A percentile compares a stretch with the other conserved stretches of the same genome.
These are phyloP conservation scores for Agrilus biguttatus DNA, from an alignment of 2,888 invertebrate genomes.

Conservation along the genomic window DNA sequence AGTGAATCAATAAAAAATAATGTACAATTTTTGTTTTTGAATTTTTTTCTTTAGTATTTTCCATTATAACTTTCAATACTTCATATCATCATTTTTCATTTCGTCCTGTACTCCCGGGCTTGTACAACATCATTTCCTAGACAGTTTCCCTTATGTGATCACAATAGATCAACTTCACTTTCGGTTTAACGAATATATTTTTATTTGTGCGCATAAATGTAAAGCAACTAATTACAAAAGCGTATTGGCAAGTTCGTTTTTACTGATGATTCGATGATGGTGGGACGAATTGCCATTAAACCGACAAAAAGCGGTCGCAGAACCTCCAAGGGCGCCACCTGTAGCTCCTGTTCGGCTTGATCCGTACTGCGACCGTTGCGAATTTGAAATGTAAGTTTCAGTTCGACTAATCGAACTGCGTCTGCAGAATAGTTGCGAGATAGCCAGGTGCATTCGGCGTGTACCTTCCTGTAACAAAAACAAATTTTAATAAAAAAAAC, in stretches of 20 bases:
- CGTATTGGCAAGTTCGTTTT: constrained; percentile 11
- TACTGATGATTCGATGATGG: constrained; percentile 6
- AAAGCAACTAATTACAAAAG: constrained; percentile 6
- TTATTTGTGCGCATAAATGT: too few relatives aligned
- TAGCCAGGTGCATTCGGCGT: constrained; percentile 26
- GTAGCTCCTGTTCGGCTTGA: constrained; percentile 5
- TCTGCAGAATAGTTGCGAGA: constrained; percentile 19
- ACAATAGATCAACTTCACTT: too few relatives aligned
- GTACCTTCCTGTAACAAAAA: constrained; percentile 27
- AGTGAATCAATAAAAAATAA: too few relatives aligned
- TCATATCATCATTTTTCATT: too few relatives aligned
- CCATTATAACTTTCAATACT: too few relatives aligned
- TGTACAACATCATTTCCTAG: too few relatives aligned
- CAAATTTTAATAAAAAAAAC: constrained; percentile 2
- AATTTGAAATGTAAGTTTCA: constrained; percentile 17
- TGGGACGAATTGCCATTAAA: constrained; percentile 13
- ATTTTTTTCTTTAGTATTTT: too few relatives aligned
- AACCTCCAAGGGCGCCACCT: constrained; percentile 7
- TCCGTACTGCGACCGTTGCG: constrained; percentile 17
- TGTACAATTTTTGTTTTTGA: too few relatives aligned
- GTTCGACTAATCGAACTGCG: constrained; percentile 13
- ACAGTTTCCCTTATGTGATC: too few relatives aligned
- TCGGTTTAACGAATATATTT: too few relatives aligned
- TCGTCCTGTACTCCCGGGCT: too few relatives aligned
- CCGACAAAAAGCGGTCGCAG: constrained; percentile 13